phyloP scores from a whole-genome alignment of 2,113 vertebrate species.

The Boulengeromyrus knoepffleri region DNA sequence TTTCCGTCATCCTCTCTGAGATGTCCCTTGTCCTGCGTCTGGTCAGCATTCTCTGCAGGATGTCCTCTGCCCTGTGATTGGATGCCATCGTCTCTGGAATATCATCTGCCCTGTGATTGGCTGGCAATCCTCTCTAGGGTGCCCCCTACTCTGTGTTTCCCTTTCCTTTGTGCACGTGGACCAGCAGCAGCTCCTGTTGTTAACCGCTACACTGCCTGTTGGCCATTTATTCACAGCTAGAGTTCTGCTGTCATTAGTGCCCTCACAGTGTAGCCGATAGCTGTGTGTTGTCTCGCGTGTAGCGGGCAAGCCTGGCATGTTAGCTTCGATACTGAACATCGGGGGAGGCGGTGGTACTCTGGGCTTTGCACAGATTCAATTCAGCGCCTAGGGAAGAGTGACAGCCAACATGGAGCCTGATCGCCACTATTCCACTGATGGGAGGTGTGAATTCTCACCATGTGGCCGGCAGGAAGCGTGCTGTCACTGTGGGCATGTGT shows the following conservation, averaged over 20 bases:
- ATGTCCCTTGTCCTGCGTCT: neutral
- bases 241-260: neutral
- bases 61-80: neutral
- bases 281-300: neutral
- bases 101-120: neutral
- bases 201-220: neutral
- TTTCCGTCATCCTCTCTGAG: neutral
- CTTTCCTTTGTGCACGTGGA: neutral
- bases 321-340: neutral
- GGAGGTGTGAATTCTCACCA: neutral
- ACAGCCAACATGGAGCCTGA: neutral
- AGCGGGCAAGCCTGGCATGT: neutral
- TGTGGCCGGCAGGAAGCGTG: neutral
- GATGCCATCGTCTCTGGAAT: neutral
- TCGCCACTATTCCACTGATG: neutral
- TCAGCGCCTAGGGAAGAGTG: neutral
- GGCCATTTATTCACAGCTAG: neutral
- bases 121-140: neutral
- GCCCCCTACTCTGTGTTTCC: neutral
- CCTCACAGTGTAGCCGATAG: neutral
- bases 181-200: neutral
- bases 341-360: neutral
- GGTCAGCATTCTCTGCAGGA: too few species aligned
- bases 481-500: neutral
- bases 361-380: neutral